Evolutionary conservation across 2,888 invertebrate species (phyloP).

Genomic region (Xylota segnis): DNA sequence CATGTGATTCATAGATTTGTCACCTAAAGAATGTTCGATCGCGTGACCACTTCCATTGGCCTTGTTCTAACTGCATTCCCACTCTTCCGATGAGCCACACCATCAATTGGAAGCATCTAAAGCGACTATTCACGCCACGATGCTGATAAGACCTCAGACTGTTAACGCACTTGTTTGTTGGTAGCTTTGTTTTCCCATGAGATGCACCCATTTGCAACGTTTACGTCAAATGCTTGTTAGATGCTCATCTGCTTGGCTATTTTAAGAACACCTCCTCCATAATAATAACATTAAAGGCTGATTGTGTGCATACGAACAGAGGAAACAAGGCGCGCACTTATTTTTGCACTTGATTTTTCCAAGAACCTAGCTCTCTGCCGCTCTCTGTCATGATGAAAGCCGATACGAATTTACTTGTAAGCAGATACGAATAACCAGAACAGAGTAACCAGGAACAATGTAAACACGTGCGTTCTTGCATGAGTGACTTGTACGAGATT

Average conservation of each 20-base stretch:
- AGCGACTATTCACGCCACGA: background rate
- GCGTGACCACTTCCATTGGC: background rate
- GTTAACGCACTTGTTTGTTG: background rate
- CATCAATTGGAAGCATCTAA: background rate
- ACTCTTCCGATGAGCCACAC: background rate
- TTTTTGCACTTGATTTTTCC: background rate
- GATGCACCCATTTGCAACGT: constrained; percentile 34
- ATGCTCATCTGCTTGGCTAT: constrained; percentile 51
- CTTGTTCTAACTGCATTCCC: background rate
- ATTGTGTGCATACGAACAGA: background rate
- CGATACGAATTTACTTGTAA: constrained; percentile 27
- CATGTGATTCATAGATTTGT: background rate
- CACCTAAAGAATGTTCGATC: background rate
- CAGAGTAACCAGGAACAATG: constrained; percentile 19
- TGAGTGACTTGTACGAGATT: constrained; percentile 36
- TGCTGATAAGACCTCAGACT: background rate
- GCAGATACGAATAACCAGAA: background rate
- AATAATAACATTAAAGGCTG: background rate
- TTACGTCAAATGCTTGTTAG: constrained; percentile 55
- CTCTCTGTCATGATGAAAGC: constrained; percentile 1
- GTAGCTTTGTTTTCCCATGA: constrained; percentile 31
- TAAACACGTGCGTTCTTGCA: constrained; percentile 33
- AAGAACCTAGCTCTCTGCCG: background rate
- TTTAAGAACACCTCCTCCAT: constrained; percentile 42
- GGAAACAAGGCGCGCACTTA: constrained; percentile 35